Conservation (phyloP, 2,113 vertebrate genomes). For the Vulpes ferrilata region DNA sequence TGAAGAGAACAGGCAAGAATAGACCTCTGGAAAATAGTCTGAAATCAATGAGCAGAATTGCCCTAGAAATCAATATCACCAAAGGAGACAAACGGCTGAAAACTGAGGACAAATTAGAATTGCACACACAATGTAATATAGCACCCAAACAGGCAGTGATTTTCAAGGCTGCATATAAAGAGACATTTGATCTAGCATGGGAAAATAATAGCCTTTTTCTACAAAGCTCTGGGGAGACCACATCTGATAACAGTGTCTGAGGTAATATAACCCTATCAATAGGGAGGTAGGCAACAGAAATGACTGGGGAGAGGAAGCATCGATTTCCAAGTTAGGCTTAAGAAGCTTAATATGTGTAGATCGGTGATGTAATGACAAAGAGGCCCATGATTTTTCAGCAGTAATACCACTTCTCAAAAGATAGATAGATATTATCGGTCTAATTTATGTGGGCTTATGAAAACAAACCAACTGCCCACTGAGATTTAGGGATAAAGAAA, state of each 20-base stretch:
- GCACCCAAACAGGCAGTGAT: not conserved
- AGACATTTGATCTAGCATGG: not conserved
- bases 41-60: slow-evolving; percentile 50
- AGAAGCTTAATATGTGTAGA: not conserved
- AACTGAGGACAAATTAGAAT: slow-evolving; percentile 19
- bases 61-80: slow-evolving; percentile 55
- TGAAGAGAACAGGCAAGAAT: not conserved
- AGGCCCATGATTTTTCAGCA: not conserved
- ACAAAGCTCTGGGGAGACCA: slow-evolving; percentile 4
- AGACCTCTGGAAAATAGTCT: slow-evolving; percentile 26
- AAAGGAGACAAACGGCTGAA: slow-evolving; percentile 26
- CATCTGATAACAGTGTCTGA: not conserved
- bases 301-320: not conserved
- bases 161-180: slow-evolving; percentile 4
- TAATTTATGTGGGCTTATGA: not conserved
- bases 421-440: not conserved
- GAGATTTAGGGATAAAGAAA: not conserved
- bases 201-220: slow-evolving; percentile 43
- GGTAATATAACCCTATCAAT: not conserved
- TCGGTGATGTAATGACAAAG: not conserved
- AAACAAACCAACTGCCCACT: not conserved
- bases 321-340: slow-evolving; percentile 5
- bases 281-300: not conserved
- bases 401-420: not conserved
- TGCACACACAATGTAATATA: not conserved